phyloP scores from a whole-genome alignment of 2,113 vertebrate genomes.

The Hipposideros armiger region DNA sequence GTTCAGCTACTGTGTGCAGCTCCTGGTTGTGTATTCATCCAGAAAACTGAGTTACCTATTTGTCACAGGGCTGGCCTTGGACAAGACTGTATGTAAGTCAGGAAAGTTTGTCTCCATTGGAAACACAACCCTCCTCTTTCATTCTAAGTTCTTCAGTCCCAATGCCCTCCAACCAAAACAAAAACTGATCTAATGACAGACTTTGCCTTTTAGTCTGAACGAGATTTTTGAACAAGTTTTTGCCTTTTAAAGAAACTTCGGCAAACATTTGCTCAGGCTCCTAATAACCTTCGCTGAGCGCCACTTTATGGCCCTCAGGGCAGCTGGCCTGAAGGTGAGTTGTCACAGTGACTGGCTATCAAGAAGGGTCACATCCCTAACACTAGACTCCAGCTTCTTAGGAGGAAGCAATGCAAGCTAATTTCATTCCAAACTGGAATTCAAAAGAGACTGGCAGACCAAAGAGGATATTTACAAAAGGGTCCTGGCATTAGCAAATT shows the following conservation, averaged over 20 bases:
- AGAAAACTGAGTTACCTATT: background rate
- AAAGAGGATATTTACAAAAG: conserved; percentile 36
- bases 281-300: background rate
- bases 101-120: background rate
- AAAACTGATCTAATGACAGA: background rate
- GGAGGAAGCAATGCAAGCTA: background rate
- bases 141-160: background rate
- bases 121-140: background rate
- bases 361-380: background rate
- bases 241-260: conserved; percentile 2
- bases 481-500: conserved; percentile 30
- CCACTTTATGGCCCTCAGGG: background rate
- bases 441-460: conserved; percentile 18
- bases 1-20: background rate
- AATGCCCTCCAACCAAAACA: background rate
- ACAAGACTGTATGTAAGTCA: background rate
- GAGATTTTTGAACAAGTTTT: background rate
- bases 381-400: background rate
- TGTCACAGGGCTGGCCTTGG: background rate
- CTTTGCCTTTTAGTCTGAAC: background rate
- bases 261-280: background rate
- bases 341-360: background rate
- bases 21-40: background rate
- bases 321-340: background rate
- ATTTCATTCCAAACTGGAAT: conserved; percentile 21